These are phyloP conservation scores for Gopherus flavomarginatus DNA, from an alignment of 2,113 vertebrate species.

Conservation along the genomic window DNA sequence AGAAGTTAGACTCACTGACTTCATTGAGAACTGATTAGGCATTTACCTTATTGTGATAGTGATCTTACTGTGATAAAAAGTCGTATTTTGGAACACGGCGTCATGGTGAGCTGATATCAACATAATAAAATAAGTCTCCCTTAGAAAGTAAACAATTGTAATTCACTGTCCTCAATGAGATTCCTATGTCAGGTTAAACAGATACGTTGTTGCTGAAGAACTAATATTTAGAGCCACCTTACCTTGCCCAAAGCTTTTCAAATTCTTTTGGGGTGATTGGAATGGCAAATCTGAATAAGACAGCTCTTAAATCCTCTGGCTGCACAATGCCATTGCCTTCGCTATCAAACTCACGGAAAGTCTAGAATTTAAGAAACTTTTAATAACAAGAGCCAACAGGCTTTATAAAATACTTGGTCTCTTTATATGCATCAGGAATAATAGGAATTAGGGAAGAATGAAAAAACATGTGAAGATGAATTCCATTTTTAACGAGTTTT, in stretches of 20 bases:
- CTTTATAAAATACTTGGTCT: conserved; percentile 33
- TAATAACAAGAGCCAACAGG: conserved; percentile 31
- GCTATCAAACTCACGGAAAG: conserved; percentile 73
- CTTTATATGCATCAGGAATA: conserved; percentile 14
- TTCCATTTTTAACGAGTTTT: neutral
- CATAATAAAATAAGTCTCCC: neutral
- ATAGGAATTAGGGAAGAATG: neutral
- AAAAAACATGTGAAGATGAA: neutral
- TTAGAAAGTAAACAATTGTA: neutral
- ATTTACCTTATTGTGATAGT: neutral
- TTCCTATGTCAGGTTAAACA: neutral
- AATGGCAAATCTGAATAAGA: conserved; percentile 76
- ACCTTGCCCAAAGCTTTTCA: conserved; percentile 83
- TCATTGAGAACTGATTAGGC: neutral
- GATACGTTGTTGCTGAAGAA: neutral
- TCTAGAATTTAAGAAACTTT: conserved; percentile 58
- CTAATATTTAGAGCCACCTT: conserved; percentile 8
- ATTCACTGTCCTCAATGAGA: neutral
- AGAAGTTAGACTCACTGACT: neutral
- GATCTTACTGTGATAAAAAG: neutral
- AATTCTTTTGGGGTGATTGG: conserved; percentile 78
- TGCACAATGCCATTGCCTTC: conserved; percentile 72
- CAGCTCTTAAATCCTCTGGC: conserved; percentile 74
- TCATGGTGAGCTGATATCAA: neutral
- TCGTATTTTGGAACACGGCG: neutral